phyloP scores from a whole-genome alignment of 2,113 vertebrate species.

The Fregata magnificens region DNA sequence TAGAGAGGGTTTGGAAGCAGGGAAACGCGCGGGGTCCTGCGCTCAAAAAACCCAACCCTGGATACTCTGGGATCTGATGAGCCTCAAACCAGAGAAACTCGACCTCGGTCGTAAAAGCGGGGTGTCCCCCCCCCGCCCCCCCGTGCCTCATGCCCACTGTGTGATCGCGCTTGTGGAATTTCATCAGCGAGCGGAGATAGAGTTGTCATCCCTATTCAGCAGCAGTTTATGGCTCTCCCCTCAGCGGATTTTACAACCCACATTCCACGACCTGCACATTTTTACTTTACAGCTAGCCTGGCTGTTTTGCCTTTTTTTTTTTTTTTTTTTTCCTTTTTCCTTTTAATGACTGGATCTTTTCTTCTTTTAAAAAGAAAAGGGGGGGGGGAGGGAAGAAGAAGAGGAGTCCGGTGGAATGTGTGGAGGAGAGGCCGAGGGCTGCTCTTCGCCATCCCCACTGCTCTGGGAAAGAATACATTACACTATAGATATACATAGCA shows the following conservation, averaged over 20 bases:
- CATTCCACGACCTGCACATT: slow-evolving; percentile 62
- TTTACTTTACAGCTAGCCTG: slow-evolving; percentile 47
- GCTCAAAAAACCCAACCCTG: neutral
- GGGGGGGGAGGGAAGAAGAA: neutral
- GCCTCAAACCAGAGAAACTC: neutral
- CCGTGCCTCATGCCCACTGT: neutral
- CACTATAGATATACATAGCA: accelerated
- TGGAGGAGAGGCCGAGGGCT: neutral
- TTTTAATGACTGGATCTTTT: neutral
- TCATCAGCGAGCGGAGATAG: neutral
- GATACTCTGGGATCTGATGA: neutral
- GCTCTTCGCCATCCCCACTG: neutral
- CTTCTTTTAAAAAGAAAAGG: neutral
- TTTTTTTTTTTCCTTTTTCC: neutral
- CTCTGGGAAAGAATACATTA: neutral
- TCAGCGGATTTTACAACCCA: slow-evolving; percentile 64
- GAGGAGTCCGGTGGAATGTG: slow-evolving; percentile 4
- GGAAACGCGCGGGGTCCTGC: neutral
- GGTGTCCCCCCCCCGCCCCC: neutral
- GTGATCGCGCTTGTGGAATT: slow-evolving; percentile 17
- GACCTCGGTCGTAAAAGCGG: neutral
- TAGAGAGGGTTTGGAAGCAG: neutral
- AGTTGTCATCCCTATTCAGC: slow-evolving; percentile 62
- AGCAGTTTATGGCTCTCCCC: slow-evolving; percentile 56
- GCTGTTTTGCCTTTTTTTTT: neutral